Base-by-base conservation (phyloP, 2,797 vertebrate genomes). In the Enteromius afrohamiltoni region DNA sequence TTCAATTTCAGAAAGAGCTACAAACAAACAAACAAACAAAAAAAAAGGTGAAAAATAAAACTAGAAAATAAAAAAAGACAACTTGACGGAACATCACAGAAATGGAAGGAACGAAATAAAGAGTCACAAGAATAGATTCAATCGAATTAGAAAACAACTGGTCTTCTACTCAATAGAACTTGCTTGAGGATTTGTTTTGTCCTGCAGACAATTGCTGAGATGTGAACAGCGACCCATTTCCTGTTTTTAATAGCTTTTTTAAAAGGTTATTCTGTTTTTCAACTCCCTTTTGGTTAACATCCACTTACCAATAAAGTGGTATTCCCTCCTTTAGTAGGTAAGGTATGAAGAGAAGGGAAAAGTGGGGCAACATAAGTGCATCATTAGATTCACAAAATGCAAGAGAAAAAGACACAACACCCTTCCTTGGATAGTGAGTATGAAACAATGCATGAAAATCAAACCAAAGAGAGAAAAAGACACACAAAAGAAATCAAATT, bases 261-360 rank as follows among this genome's bases (percentile, higher is more conserved):
- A 91, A 93, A 95, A 92, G 89, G 92, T 94, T 95, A 95, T 95
- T 96, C 93, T 94, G 92, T 94, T 96, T 97, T 94, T 96, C 96
- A 97, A 97, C 96, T 97, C 97, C 98, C 97, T 98, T 98, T 97
- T 98, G 97, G 97, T 98, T 98, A 98, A 98, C 97, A 97, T 99
- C 97, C 98, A 99, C 98, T 99, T 99, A 99, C 98, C 98, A 99
- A 99, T 96, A 98, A 99, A 99, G 97, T 99, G 97, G 97, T 93
- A 98, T 98, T 99, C 98, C 98, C 97, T 99, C 98, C 98, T 99
- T 99, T 99, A 99, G 98, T 99, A 99, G 98, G 98, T 99, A 98
- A 99, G 98, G 96, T 99, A 97, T 99, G 97, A 99, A 99, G 97
- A 99, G 96, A 99, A 98, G 98, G 97, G 97, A 98, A 98, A 99